Evolutionary conservation across 2,888 invertebrate genomes (phyloP).

Genomic region (Pachycephus smyrnensis): DNA sequence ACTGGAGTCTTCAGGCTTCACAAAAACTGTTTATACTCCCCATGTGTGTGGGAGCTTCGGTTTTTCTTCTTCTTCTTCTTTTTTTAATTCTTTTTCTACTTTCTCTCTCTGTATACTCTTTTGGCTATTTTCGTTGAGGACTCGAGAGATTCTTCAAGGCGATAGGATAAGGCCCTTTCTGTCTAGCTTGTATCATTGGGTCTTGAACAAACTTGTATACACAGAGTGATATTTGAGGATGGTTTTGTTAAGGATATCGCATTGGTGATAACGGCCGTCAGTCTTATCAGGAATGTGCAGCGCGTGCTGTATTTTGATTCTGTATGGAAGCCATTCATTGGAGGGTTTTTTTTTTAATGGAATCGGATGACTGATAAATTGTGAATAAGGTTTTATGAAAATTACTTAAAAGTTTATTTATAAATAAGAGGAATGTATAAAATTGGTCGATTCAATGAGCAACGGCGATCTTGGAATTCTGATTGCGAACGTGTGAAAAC

Average conservation of each 20-base stretch:
- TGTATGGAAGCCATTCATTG: background rate
- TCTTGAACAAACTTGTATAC: background rate
- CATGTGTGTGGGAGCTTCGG: conserved; percentile 44
- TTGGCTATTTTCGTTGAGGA: background rate
- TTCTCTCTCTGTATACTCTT: background rate
- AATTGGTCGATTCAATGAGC: background rate
- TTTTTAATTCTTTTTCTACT: background rate
- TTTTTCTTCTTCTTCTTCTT: conserved; percentile 11
- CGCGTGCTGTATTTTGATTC: background rate
- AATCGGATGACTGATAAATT: background rate
- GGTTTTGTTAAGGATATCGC: background rate
- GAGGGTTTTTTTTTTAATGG: background rate
- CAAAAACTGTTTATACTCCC: conserved; percentile 42
- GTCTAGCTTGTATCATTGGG: background rate
- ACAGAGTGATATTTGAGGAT: background rate
- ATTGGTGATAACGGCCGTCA: background rate
- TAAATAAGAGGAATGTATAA: conserved; percentile 11
- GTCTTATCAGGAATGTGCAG: background rate
- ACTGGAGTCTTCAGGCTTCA: conserved; percentile 20
- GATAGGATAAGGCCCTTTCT: background rate
- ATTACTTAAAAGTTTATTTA: conserved; percentile 12
- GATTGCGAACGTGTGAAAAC: background rate
- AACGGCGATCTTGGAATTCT: no score
- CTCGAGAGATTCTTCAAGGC: background rate
- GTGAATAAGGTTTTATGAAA: background rate